A percentile compares a stretch with the other conserved stretches of the same genome.
Evolutionary conservation across 2,888 invertebrate genomes (phyloP).

Genomic region (Eristalinus aeneus): DNA sequence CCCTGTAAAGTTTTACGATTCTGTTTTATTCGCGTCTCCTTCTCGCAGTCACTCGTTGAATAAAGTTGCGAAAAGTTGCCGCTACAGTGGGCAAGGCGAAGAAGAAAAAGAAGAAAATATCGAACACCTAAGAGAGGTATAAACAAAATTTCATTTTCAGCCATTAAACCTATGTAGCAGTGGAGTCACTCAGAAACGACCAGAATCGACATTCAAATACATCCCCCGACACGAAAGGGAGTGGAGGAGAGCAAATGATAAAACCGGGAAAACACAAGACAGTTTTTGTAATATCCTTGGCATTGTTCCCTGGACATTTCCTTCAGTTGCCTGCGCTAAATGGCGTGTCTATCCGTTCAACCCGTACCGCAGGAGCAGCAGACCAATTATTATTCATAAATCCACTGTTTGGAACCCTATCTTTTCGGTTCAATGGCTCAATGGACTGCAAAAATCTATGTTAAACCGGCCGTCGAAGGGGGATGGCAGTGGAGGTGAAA

Average conservation of each 20-base stretch:
- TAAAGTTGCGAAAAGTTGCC: background rate
- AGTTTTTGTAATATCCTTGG: slow-evolving; percentile 16
- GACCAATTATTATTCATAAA: slow-evolving; percentile 53
- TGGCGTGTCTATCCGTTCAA: background rate
- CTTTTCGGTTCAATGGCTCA: slow-evolving; percentile 43
- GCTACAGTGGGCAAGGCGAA: background rate
- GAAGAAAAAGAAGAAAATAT: background rate
- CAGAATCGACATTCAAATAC: slow-evolving; percentile 20
- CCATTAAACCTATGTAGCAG: slow-evolving; percentile 1
- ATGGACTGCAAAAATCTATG: background rate
- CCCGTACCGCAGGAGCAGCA: background rate
- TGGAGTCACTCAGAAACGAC: slow-evolving; percentile 2
- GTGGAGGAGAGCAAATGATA: background rate
- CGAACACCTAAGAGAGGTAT: background rate
- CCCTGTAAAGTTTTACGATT: slow-evolving; percentile 35
- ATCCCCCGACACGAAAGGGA: background rate
- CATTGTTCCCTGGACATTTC: slow-evolving; percentile 7
- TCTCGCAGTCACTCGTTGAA: slow-evolving; percentile 18
- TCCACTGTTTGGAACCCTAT: slow-evolving; percentile 41
- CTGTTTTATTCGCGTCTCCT: slow-evolving; percentile 9
- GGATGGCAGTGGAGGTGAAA: background rate
- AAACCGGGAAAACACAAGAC: slow-evolving; percentile 13
- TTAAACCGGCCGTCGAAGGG: background rate
- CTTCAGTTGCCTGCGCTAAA: background rate
- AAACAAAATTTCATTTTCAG: slow-evolving; percentile 10